These are phyloP conservation scores for Amphipoea oculea DNA, from an alignment of 2,888 invertebrate species.

Conservation along the genomic window DNA sequence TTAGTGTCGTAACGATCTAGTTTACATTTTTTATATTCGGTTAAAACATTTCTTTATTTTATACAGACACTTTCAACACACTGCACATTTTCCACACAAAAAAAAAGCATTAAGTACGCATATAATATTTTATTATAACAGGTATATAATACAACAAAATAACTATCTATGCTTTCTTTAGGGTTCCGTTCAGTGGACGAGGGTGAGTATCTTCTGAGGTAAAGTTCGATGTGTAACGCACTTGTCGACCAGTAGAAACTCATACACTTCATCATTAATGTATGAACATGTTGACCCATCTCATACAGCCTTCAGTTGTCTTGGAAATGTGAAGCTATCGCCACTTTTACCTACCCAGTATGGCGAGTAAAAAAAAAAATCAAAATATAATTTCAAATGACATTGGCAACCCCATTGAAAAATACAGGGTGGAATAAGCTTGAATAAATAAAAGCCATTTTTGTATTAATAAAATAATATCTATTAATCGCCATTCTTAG, in stretches of 20 bases:
- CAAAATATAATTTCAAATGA: neutral
- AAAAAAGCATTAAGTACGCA: neutral
- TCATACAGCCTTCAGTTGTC: constrained; percentile 49
- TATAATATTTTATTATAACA: constrained; percentile 11
- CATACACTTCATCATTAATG: constrained; percentile 67
- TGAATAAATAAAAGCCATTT: constrained; percentile 23
- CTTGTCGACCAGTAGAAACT: constrained; percentile 56
- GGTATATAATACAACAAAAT: constrained; percentile 27
- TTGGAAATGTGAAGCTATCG: constrained; percentile 15
- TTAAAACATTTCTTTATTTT: neutral
- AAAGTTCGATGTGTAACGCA: constrained; percentile 72
- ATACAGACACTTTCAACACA: neutral
- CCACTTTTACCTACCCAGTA: constrained; percentile 23
- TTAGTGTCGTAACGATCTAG: constrained; percentile 5
- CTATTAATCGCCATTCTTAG: constrained; percentile 22
- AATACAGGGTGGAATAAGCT: constrained; percentile 32
- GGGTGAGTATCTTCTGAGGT: constrained; percentile 82
- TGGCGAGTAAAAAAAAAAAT: constrained; percentile 6
- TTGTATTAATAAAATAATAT: constrained; percentile 23
- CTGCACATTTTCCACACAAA: constrained; percentile 9
- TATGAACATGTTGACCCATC: constrained; percentile 56
- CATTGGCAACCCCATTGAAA: constrained; percentile 36
- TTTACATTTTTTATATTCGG: constrained; percentile 9
- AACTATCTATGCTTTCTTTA: constrained; percentile 78
- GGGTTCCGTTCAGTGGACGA: constrained; percentile 85